Conservation (phyloP, 2,888 invertebrate genomes). For the Dasypolia templi region DNA sequence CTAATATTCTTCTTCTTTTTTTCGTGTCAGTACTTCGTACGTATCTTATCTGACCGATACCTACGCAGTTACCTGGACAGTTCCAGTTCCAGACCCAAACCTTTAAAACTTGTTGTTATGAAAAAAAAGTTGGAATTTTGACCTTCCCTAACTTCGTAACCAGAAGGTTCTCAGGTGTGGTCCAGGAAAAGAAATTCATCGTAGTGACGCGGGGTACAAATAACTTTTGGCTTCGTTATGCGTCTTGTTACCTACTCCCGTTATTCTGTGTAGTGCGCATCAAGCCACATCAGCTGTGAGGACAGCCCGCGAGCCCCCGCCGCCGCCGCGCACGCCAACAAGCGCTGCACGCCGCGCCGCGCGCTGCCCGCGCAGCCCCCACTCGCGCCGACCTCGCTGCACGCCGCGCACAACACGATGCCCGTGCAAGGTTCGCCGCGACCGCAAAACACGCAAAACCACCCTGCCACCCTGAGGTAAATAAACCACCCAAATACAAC, state of each 20-base stretch:
- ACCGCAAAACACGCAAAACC: neutral
- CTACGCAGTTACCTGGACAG: neutral
- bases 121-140: neutral
- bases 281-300: slow-evolving; percentile 75
- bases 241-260: neutral
- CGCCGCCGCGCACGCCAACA: neutral
- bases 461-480: neutral
- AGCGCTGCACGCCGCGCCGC: neutral
- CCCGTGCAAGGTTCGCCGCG: neutral
- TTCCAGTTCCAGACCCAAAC: too few relatives aligned
- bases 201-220: neutral
- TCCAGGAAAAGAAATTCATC: neutral
- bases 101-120: too few relatives aligned
- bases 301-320: slow-evolving; percentile 54
- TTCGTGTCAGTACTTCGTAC: neutral
- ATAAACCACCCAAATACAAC: neutral
- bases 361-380: neutral
- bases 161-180: neutral
- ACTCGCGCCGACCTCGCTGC: neutral
- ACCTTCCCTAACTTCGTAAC: neutral
- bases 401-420: neutral
- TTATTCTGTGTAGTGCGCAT: slow-evolving; percentile 66
- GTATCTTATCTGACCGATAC: neutral
- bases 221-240: neutral
- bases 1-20: neutral